Base-by-base conservation (phyloP, 2,113 vertebrate species). In the Hippolais icterina region DNA sequence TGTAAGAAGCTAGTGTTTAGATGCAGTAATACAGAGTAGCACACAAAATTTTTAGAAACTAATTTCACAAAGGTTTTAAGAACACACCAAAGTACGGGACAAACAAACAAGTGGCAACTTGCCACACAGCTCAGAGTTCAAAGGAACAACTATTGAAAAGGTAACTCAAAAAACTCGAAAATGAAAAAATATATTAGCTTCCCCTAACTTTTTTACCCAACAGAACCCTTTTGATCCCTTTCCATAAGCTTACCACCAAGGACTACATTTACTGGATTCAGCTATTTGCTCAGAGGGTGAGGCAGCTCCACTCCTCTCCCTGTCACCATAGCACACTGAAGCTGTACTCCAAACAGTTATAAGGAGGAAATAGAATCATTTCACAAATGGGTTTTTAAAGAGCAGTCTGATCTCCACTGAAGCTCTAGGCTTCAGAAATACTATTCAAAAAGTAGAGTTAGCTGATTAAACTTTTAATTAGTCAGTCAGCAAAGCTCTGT, bases 311-410 rank as follows among this genome's bases (percentile, higher is more conserved):
- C 37, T 72, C 52, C 25, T 81, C 66, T 66, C 83, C 70, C 68
- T 83, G 77, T 83, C 44, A 65, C 66, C 79, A 37, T 53, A 27
- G 63, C 47, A 89, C 61, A 68, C 41, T 41, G 63, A 86, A 66
- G 56, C 46, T 80, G 22, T 29, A 35, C 83, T 93, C 87, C 89
- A 84, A 94, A 74, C 42, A 89, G 60, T 61, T 64, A 60, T 65
- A 81, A 89, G 35, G n/a, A 89, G 54, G 50, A 93, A 95, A 64
- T 16, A 27, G 64, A 94, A 94, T 89, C 70, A 70, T 50, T 80
- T 52, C 66, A 90, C 71, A 68, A 81, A 82, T 1, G 24, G 27
- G 20, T 63, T 87, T 94, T 91, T 76, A 65, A 49, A 83, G 68
- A 86, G 68, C 2, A 4, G 74, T 39, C 63, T 31, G 52, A 81